Conservation (phyloP, 2,797 vertebrate species). For the Hozukius guyotensis region DNA sequence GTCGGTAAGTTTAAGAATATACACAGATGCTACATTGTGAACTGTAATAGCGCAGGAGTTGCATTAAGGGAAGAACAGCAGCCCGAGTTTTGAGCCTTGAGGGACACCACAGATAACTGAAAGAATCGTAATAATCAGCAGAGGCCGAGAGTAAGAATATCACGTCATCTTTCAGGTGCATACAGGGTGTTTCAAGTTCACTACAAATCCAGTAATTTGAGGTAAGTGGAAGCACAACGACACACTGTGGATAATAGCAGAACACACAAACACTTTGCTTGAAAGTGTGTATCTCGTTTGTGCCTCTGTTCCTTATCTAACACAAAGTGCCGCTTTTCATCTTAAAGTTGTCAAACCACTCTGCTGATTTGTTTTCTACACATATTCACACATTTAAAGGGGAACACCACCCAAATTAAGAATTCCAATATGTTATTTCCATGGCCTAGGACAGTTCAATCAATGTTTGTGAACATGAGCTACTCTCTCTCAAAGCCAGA, state of each 20-base stretch:
- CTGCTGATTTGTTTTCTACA: neutral
- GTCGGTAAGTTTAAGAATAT: constrained; percentile 81
- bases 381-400: neutral
- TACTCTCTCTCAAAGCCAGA: too few relatives aligned
- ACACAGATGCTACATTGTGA: neutral
- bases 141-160: neutral
- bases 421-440: too few relatives aligned
- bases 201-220: constrained; percentile 84
- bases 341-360: neutral
- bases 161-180: constrained; percentile 80
- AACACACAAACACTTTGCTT: neutral
- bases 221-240: constrained; percentile 75
- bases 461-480: too few relatives aligned
- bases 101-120: neutral
- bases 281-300: neutral
- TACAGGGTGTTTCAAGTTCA: constrained; percentile 88
- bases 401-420: too few relatives aligned
- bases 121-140: neutral
- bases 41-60: too few relatives aligned
- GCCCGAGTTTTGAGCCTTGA: neutral
- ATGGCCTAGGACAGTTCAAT: fast-evolving
- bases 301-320: neutral
- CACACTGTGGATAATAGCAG: neutral
- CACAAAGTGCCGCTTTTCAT: neutral
- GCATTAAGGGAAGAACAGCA: neutral